These are phyloP conservation scores for Caenorhabditis panamensis DNA, from an alignment of 2,888 invertebrate species.

Conservation along the genomic window DNA sequence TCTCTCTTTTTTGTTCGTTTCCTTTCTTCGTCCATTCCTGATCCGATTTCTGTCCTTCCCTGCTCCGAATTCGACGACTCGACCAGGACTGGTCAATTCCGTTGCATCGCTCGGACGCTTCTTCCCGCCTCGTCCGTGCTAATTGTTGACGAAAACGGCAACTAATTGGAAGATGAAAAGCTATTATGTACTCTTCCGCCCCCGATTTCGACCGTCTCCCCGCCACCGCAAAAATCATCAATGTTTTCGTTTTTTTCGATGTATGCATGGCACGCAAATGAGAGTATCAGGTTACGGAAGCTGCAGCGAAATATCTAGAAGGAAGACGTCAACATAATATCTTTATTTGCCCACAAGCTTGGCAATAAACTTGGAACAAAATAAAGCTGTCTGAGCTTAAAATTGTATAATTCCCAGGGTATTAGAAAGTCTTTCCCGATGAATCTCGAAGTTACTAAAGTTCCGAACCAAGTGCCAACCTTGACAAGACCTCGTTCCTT, in stretches of 20 bases:
- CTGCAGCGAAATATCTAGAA: background rate
- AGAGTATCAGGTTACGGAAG: background rate
- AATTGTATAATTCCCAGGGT: background rate
- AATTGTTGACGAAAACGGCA: constrained; percentile 42
- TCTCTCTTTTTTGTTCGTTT: constrained; percentile 14
- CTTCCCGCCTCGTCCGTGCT: constrained; percentile 32
- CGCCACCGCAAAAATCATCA: background rate
- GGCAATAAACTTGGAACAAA: background rate
- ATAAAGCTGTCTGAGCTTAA: background rate
- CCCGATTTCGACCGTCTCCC: constrained; percentile 8
- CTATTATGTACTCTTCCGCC: constrained; percentile 47
- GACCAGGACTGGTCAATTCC: constrained; percentile 34
- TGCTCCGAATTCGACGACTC: constrained; percentile 36
- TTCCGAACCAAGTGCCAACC: constrained; percentile 17
- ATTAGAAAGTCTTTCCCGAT: background rate
- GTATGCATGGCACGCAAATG: background rate
- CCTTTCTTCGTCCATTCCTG: constrained; percentile 10
- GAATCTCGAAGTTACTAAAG: too few species aligned
- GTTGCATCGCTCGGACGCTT: background rate
- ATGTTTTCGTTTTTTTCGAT: constrained; percentile 6
- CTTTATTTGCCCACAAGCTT: constrained; percentile 1
- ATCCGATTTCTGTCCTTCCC: constrained; percentile 46
- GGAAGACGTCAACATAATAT: constrained; percentile 1
- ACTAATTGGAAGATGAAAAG: constrained; percentile 43
- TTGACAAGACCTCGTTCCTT: constrained; percentile 31